These are phyloP conservation scores for Opisthocomus hoazin DNA, from an alignment of 2,113 vertebrate species.

Conservation along the genomic window DNA sequence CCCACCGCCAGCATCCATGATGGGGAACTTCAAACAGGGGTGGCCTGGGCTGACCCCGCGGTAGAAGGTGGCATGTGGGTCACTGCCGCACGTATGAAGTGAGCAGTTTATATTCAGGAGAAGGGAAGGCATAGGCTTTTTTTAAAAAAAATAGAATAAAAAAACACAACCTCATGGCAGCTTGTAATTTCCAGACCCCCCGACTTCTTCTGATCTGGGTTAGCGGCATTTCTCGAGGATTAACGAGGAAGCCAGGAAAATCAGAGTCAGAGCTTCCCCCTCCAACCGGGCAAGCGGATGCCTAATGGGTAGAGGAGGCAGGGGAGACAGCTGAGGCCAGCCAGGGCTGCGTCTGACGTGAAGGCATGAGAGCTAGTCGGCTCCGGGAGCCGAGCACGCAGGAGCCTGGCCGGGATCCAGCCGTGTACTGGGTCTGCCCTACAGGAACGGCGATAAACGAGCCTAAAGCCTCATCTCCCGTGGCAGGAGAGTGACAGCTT, in stretches of 20 bases:
- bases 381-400: neutral
- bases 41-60: neutral
- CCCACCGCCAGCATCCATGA: neutral
- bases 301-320: neutral
- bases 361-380: neutral
- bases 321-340: neutral
- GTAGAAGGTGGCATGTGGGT: neutral
- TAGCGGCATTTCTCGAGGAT: neutral
- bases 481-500: slow-evolving; percentile 13
- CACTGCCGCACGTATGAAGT: neutral
- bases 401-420: neutral
- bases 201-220: slow-evolving; percentile 8
- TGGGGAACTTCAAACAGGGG: neutral
- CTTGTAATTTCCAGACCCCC: neutral
- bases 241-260: slow-evolving; percentile 30
- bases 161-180: neutral
- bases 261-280: neutral
- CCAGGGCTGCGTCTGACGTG: neutral
- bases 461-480: slow-evolving; percentile 3
- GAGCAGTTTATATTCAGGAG: neutral
- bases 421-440: neutral
- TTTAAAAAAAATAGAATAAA: neutral
- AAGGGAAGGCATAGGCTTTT: neutral
- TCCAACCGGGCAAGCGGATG: neutral
- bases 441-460: slow-evolving; percentile 8